These are phyloP conservation scores for Heliconius eleuchia DNA, from an alignment of 1,140 invertebrate species.

Conservation along the genomic window DNA sequence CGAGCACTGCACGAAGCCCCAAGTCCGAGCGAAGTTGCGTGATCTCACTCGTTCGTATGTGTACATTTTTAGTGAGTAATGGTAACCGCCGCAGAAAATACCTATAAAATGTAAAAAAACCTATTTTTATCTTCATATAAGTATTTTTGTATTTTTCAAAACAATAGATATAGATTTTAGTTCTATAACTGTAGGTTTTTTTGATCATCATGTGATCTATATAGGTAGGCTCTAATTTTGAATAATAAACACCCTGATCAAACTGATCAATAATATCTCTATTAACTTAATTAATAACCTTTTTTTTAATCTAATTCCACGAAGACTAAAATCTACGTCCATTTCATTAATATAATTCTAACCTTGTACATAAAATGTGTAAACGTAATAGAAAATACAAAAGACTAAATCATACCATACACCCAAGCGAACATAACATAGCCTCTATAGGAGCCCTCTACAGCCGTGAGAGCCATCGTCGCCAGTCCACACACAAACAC, in stretches of 20 bases:
- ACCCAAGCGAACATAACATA: constrained; percentile 93
- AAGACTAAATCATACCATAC: constrained; percentile 82
- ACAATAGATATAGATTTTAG: too few species aligned
- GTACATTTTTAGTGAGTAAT: constrained; percentile 94
- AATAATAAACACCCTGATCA: too few species aligned
- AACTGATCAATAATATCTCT: too few species aligned
- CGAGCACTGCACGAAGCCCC: constrained; percentile 94
- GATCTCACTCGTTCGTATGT: constrained; percentile 92
- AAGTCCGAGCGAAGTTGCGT: constrained; percentile 92
- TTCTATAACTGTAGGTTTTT: too few species aligned
- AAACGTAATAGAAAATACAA: neutral
- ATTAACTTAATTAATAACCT: too few species aligned
- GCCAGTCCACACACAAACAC: constrained; percentile 90
- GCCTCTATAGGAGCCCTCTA: constrained; percentile 89
- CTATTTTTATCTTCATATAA: too few species aligned
- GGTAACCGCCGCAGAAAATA: constrained; percentile 91
- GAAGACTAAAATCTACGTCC: too few species aligned
- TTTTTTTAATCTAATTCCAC: neutral
- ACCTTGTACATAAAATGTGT: too few species aligned
- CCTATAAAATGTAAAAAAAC: constrained; percentile 64
- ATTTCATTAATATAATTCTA: too few species aligned
- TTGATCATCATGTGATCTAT: too few species aligned
- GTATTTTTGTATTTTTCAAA: too few species aligned
- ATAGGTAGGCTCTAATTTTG: too few species aligned
- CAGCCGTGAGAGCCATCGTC: constrained; percentile 90